Percentiles rank a stretch among this genome's conserved stretches.
These are phyloP conservation scores for Lepus europaeus DNA, from an alignment of 2,113 vertebrate genomes.

Conservation along the genomic window DNA sequence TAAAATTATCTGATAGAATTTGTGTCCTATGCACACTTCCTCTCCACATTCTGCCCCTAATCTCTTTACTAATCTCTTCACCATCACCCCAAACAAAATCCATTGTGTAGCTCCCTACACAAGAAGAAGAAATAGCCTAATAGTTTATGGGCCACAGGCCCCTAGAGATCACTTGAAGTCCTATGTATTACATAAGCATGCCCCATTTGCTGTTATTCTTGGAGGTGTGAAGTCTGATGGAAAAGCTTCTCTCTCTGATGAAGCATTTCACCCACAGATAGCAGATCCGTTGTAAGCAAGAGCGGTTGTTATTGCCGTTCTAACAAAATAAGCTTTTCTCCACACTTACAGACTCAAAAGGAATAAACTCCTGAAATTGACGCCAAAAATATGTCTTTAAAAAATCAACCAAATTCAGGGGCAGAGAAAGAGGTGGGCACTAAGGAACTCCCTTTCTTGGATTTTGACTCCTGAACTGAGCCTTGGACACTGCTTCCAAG, in stretches of 20 bases:
- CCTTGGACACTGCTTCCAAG: background rate
- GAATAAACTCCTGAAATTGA: background rate
- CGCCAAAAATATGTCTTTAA: conserved; percentile 5
- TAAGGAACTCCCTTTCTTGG: background rate
- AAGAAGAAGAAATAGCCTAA: background rate
- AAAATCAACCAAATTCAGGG: background rate
- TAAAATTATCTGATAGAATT: background rate
- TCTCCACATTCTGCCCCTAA: background rate
- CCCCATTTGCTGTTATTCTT: background rate
- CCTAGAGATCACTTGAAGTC: background rate
- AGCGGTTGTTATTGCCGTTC: background rate
- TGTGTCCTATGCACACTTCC: background rate
- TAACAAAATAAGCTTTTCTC: background rate
- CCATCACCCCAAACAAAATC: background rate
- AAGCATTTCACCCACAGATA: conserved; percentile 16
- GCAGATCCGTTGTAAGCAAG: background rate
- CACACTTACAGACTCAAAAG: background rate
- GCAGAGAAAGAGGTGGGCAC: background rate
- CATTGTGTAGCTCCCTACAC: fast-evolving
- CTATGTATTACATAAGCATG: background rate
- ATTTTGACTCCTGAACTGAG: background rate
- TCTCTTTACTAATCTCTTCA: background rate
- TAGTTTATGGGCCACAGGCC: too few species aligned
- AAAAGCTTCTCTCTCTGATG: background rate
- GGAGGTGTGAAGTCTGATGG: background rate